A percentile compares a stretch with the other conserved stretches of the same genome.
These are phyloP conservation scores for Stylophora pistillata DNA, from an alignment of 64 coral and sea anemone genomes.

Conservation along the genomic window DNA sequence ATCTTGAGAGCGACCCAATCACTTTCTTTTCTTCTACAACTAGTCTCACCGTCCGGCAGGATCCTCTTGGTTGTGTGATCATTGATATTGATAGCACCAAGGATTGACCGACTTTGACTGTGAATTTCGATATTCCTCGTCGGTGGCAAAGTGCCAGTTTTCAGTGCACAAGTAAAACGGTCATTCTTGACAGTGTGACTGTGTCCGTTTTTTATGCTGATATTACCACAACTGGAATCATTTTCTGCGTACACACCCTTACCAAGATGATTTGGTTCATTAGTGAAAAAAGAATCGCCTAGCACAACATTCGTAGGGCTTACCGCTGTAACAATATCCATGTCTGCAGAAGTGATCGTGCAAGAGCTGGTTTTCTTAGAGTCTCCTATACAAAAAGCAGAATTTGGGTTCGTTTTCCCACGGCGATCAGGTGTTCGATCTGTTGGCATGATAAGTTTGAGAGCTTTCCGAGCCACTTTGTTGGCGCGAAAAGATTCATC, in stretches of 20 bases:
- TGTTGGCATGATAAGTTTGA: conserved; percentile 30
- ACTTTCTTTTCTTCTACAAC: neutral
- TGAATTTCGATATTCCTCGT: neutral
- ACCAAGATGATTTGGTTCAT: neutral
- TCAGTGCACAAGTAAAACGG: too few relatives aligned
- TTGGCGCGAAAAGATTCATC: neutral
- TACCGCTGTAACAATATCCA: too few relatives aligned
- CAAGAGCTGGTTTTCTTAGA: neutral
- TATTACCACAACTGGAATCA: neutral
- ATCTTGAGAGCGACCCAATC: neutral
- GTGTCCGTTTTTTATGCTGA: too few relatives aligned
- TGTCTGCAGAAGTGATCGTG: neutral
- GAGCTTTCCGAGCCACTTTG: neutral
- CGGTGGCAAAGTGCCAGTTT: neutral
- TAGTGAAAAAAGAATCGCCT: neutral
- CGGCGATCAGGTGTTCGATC: neutral
- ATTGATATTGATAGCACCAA: neutral
- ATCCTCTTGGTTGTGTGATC: neutral
- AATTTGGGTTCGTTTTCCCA: neutral
- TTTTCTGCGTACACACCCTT: neutral
- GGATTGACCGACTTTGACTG: neutral
- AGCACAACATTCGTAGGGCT: too few relatives aligned
- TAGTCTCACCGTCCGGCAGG: neutral
- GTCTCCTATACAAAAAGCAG: too few relatives aligned
- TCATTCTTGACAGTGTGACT: too few relatives aligned